A percentile compares a stretch with the other conserved stretches of the same genome.
Conservation (phyloP, 2,888 invertebrate species). For the Catonia carolina region DNA sequence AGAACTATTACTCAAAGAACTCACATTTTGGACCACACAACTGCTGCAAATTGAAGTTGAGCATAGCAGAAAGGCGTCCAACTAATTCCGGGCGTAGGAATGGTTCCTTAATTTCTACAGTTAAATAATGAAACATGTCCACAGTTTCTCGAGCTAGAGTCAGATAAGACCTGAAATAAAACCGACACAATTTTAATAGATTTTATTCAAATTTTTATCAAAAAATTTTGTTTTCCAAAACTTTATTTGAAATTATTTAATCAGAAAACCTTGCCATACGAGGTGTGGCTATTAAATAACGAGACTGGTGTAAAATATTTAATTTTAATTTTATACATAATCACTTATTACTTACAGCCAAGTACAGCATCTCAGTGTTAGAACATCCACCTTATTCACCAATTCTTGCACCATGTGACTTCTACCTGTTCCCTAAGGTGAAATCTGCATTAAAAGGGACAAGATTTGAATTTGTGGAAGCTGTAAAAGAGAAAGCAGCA, state of each 20-base stretch:
- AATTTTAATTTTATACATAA: no score
- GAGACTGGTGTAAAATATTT: no score
- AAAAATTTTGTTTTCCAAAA: neutral
- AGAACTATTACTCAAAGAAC: no score
- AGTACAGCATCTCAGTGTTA: no score
- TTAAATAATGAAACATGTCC: conserved; percentile 96
- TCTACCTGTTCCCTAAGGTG: no score
- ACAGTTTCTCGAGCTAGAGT: conserved; percentile 93
- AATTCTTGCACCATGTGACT: no score
- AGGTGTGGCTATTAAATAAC: no score
- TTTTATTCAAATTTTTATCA: neutral
- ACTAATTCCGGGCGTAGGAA: conserved; percentile 91
- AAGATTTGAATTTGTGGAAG: neutral
- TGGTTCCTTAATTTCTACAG: conserved; percentile 88
- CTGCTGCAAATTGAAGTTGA: conserved; percentile 96
- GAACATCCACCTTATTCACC: no score
- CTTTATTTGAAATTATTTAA: neutral
- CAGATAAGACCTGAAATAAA: conserved; percentile 61
- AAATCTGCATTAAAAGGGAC: no score
- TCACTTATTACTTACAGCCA: no score
- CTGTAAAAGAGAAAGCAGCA: no score
- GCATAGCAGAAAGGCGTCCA: conserved; percentile 92
- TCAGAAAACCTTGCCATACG: no score
- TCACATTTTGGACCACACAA: conserved; percentile 95
- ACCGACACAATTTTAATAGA: neutral